Evolutionary conservation across 2,797 vertebrate species (phyloP).

Genomic region (Anguilla marmorata): DNA sequence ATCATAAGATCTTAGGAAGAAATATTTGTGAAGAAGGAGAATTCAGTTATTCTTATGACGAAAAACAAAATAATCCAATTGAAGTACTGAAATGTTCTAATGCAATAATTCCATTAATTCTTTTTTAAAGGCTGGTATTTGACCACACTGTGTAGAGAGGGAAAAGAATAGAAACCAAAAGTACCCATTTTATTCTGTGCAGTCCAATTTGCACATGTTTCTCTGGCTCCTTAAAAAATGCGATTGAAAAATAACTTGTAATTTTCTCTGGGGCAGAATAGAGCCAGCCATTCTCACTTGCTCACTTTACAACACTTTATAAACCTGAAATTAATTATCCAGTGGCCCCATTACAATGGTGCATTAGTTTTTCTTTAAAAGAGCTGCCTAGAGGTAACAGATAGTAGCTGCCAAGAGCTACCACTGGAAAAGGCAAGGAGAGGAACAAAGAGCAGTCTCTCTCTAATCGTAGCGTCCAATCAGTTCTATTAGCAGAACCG

Average conservation of each 20-base stretch:
- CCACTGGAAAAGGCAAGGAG: neutral
- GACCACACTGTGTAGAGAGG: neutral
- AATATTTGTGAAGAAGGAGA: neutral
- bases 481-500: conserved; percentile 6
- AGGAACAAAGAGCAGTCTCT: conserved; percentile 8
- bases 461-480: neutral
- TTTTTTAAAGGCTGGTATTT: neutral
- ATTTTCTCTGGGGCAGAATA: neutral
- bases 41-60: neutral
- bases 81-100: neutral
- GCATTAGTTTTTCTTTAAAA: conserved; percentile 20
- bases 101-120: neutral
- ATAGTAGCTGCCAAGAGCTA: neutral
- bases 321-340: conserved; percentile 21
- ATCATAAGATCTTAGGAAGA: neutral
- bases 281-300: conserved; percentile 9
- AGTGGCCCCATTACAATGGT: neutral
- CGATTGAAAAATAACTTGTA: conserved; percentile 1
- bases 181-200: neutral
- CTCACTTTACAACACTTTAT: conserved; percentile 12
- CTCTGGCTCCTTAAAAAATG: conserved; percentile 9
- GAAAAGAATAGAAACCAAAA: conserved; percentile 2
- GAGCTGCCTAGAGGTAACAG: conserved; percentile 11
- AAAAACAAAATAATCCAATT: conserved; percentile 1
- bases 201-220: conserved; percentile 8